Evolutionary conservation across 1,140 invertebrate species (phyloP), one percentile per base, ranked within the genome.

Genomic region (Lepidurus apus): DNA sequence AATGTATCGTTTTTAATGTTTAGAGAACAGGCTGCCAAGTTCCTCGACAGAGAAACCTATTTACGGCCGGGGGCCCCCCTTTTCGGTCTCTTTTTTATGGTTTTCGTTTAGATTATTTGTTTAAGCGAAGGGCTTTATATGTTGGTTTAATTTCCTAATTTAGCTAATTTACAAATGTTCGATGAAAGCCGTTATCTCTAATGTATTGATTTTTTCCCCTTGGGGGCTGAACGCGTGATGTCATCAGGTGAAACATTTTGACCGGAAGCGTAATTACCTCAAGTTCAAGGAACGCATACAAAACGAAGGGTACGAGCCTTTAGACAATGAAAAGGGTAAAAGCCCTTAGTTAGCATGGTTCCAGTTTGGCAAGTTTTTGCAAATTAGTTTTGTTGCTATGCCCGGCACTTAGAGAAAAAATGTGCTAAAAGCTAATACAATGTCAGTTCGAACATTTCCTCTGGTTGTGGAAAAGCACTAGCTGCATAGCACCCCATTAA

Each of bases 241-340:
- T 79, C 84, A 84, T 13, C 83, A 91, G 91, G 93, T 97, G 11
- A 95, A 93, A 86, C 95, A 98, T 86, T 98, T 98, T 86, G 94
- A 97, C 87, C 89, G 93, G 83, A 95, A 95, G 85, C 85, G 93
- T 84, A 91, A 92, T 81, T 97, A 95, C 86, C 87, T 94, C 82
- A 89, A 93, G 83, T 97, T 95, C 85, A 95, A 95, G 87, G 91
- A 93, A 82, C 91, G 92, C 88, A 91, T 97, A 85, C 91, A 95
- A 84, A 90, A 91, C 83, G 89, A 92, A 82, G 94, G 93, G 85
- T 95, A 91, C 87, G 92, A 94, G 85, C 92, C 92, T 77, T 80
- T 86, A 21, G 84, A 86, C 76, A 79, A 80, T 47, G 45, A 74
- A 74, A 73, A 80, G 42, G n/a, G 42, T 79, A 77, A 78, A 43